phyloP scores from a whole-genome alignment of 2,797 vertebrate species.

The Semotilus atromaculatus region DNA sequence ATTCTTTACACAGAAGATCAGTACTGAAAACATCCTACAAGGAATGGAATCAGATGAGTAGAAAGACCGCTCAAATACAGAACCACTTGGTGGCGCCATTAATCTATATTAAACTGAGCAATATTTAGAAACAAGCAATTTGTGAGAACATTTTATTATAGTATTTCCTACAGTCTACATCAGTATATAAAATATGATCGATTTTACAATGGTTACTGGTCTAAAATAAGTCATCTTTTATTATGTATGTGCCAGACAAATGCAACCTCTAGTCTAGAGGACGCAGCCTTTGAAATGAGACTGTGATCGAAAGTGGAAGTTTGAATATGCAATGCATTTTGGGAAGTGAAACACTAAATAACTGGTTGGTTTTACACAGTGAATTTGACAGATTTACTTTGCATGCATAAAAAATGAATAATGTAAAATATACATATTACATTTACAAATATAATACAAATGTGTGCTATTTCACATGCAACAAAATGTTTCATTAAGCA shows the following conservation, averaged over 20 bases:
- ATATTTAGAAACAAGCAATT: background rate
- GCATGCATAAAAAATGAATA: background rate
- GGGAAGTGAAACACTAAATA: conserved; percentile 1
- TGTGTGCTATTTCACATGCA: background rate
- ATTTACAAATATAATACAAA: background rate
- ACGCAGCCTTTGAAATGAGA: no score
- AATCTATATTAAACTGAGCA: background rate
- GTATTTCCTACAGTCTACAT: background rate
- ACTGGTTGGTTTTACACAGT: background rate
- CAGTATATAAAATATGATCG: background rate
- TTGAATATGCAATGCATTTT: background rate
- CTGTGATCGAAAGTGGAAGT: background rate
- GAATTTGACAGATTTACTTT: no score
- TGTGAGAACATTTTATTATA: background rate
- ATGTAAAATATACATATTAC: background rate
- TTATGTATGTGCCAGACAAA: no score
- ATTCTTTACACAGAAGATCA: background rate
- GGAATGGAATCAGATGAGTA: background rate
- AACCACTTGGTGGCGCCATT: conserved; percentile 21
- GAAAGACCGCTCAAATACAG: background rate
- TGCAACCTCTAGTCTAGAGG: no score
- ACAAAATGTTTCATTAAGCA: background rate
- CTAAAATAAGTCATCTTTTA: no score
- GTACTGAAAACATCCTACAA: background rate
- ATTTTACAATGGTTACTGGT: no score